Percentiles rank a stretch among this genome's conserved stretches.
Conservation (phyloP, 1,140 invertebrate genomes). For the Parasteatoda tepidariorum region DNA sequence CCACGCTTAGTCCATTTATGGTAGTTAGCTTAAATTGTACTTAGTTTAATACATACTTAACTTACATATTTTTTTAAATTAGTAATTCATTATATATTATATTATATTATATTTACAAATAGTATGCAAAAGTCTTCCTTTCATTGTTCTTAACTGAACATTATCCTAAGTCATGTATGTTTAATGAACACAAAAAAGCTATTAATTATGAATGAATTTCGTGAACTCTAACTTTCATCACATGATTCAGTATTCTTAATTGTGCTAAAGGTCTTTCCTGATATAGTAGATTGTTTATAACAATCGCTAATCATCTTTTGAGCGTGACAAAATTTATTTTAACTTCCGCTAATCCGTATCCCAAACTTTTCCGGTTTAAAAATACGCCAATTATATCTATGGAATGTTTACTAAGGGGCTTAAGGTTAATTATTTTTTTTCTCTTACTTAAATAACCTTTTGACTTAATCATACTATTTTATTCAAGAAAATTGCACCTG, state of each 20-base stretch:
- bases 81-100: too few relatives aligned
- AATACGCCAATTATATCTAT: neutral
- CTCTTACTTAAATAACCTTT: neutral
- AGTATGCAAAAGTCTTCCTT: too few relatives aligned
- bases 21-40: too few relatives aligned
- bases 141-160: too few relatives aligned
- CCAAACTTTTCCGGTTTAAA: neutral
- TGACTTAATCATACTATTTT: neutral
- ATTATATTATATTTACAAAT: too few relatives aligned
- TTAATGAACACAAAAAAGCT: too few relatives aligned
- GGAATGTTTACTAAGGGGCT: neutral
- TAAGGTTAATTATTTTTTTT: conserved; percentile 8
- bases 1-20: too few relatives aligned
- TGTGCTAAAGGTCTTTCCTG: neutral
- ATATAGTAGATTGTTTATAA: neutral
- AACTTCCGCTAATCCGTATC: neutral
- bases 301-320: neutral
- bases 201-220: conserved; percentile 8
- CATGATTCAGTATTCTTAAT: neutral
- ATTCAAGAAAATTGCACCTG: too few relatives aligned
- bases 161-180: too few relatives aligned
- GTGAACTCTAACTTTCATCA: neutral
- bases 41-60: too few relatives aligned
- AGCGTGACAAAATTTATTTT: conserved; percentile 3
- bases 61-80: too few relatives aligned